Base-by-base conservation (phyloP, 1,140 invertebrate species). In the Acyrthosiphon pisum region DNA sequence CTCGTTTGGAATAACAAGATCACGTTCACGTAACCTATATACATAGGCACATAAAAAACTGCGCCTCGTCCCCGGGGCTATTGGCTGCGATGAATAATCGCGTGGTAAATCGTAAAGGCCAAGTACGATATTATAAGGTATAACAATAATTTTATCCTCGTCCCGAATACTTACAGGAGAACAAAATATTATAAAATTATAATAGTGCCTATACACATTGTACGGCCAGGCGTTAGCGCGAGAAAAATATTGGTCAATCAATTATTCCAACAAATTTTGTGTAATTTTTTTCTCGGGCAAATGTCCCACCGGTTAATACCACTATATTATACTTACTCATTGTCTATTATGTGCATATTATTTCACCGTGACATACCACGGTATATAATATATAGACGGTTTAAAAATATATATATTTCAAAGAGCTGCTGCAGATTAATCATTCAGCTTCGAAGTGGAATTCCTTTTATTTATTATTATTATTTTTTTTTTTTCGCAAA, bases 241-340 rank as follows among this genome's bases (percentile, higher is more conserved):
- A 53, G 87, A 53, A 37, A 89, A 89, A 89, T 89, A 88, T 37
- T 26, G 48, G 48, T 11, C 46, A 35, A 37, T 89, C 20, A 53
- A 53, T 89, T 89, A 89, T 89, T 89, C 20, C 48, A 35, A 35
- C 84, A 9, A n/a, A 50, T 89, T 89, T 89, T 89, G 41, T 35
- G 26, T 35, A 2, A 0, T 53, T 35, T 48, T 84, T 46, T 88
- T n/a, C 1, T 0, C 46, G 18, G 18, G 9, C n/a, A 37, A 53
- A 87, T 48, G 8, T 44, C 20, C 20, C 50, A 22, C 11, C 11
- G 48, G 14, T 48, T 11, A 46, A 48, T 48, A 18, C 46, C 46
- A 11, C 41, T 41, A 41, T 41, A 3, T 41, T 41, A 14, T 48
- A 11, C 46, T 14, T 11, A 48, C 46, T 14, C 11, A 7, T 48